A percentile compares a stretch with the other conserved stretches of the same genome.
phyloP scores from a whole-genome alignment of 2,113 vertebrate species.

The Numenius arquata region DNA sequence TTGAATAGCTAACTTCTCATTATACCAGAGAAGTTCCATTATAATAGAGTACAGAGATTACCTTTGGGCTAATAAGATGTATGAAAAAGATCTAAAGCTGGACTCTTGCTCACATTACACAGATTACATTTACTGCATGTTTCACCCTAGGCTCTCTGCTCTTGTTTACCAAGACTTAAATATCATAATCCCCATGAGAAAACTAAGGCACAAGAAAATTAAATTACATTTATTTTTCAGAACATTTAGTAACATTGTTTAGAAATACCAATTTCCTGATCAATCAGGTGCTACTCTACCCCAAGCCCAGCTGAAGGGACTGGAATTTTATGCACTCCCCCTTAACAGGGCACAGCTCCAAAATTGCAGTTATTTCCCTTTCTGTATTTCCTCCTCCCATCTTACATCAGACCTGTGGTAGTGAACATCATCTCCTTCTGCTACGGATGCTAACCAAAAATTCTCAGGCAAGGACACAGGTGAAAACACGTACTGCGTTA shows the following conservation, averaged over 20 bases:
- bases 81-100: not conserved
- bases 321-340: not conserved
- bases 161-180: conserved; percentile 30
- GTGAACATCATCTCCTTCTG: not conserved
- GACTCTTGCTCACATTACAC: not conserved
- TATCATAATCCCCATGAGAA: conserved; percentile 2
- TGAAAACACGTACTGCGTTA: not conserved
- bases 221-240: conserved; percentile 25
- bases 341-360: not conserved
- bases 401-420: not conserved
- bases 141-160: conserved; percentile 34
- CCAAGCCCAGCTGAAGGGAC: not conserved
- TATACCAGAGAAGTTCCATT: not conserved
- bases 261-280: not conserved
- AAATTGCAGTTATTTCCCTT: not conserved
- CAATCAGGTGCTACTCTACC: not conserved
- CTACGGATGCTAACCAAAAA: not conserved
- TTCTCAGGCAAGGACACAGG: not conserved
- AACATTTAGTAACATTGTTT: not conserved
- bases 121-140: conserved; percentile 34
- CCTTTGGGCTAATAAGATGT: conserved; percentile 19
- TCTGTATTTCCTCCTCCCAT: not conserved
- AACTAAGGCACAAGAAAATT: not conserved
- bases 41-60: not conserved
- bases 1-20: conserved; percentile 42